Evolutionary conservation across 2,888 invertebrate species (phyloP).

Genomic region (Rhamphomyia laevipes): DNA sequence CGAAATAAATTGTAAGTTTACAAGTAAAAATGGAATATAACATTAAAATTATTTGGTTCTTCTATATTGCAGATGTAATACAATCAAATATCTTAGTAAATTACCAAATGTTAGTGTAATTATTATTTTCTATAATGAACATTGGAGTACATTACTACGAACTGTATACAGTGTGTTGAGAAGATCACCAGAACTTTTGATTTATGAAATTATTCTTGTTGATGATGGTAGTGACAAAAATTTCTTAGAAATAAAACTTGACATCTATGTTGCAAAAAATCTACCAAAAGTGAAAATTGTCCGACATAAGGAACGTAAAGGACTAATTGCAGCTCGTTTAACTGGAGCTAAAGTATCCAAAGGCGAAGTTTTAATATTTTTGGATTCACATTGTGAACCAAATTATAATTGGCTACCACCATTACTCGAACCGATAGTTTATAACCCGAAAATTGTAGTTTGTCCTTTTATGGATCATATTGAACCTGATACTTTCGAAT

Average conservation of each 20-base stretch:
- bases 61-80: slow-evolving; percentile 23
- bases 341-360: slow-evolving; percentile 70
- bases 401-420: too few species aligned
- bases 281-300: slow-evolving; percentile 63
- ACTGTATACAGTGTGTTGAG: slow-evolving; percentile 72
- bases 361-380: slow-evolving; percentile 72
- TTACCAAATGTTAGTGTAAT: slow-evolving; percentile 73
- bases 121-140: slow-evolving; percentile 90
- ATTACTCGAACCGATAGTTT: too few species aligned
- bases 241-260: slow-evolving; percentile 60
- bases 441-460: slow-evolving; percentile 73
- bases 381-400: slow-evolving; percentile 87
- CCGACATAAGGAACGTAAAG: too few species aligned
- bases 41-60: neutral
- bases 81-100: slow-evolving; percentile 26
- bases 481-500: slow-evolving; percentile 80
- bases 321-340: slow-evolving; percentile 77
- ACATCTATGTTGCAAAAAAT: slow-evolving; percentile 58
- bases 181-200: slow-evolving; percentile 66
- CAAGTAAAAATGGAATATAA: too few species aligned
- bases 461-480: slow-evolving; percentile 98
- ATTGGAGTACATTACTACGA: slow-evolving; percentile 73
- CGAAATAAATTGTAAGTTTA: slow-evolving; percentile 46
- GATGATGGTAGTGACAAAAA: slow-evolving; percentile 78
- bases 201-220: slow-evolving; percentile 86